Percentiles rank a stretch among this genome's conserved stretches.
Evolutionary conservation across 2,888 invertebrate genomes (phyloP).

Genomic region (Chrysolina oricalcia): DNA sequence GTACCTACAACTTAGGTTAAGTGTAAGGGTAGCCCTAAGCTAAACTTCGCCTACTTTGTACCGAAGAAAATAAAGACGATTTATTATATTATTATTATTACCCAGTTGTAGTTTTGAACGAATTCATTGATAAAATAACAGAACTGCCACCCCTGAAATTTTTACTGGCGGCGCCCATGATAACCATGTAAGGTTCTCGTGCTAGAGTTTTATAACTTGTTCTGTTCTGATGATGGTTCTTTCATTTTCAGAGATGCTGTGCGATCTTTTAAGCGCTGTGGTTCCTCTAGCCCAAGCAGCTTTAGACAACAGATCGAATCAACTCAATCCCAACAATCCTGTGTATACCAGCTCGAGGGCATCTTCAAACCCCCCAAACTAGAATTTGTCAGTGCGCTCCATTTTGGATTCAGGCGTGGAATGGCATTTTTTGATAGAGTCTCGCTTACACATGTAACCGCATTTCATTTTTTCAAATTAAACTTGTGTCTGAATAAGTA

Average conservation of each 20-base stretch:
- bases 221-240: neutral
- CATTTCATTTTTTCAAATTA: too few relatives aligned
- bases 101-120: too few relatives aligned
- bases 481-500: too few relatives aligned
- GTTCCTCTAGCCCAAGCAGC: neutral
- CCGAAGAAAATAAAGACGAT: too few relatives aligned
- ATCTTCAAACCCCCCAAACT: neutral
- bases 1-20: too few relatives aligned
- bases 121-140: too few relatives aligned
- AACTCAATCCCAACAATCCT: conserved; percentile 32
- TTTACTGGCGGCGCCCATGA: neutral
- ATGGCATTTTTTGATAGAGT: too few relatives aligned
- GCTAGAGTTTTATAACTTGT: neutral
- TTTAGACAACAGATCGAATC: conserved; percentile 30
- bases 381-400: neutral
- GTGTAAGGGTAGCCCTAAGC: too few relatives aligned
- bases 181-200: neutral
- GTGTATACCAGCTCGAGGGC: conserved; percentile 23
- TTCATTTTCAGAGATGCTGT: neutral
- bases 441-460: too few relatives aligned
- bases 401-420: neutral
- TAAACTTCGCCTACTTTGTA: too few relatives aligned
- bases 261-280: neutral
- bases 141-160: too few relatives aligned
- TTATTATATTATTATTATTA: too few relatives aligned